These are phyloP conservation scores for Hyperoplus lanceolatus DNA, from an alignment of 2,797 vertebrate genomes.

Conservation along the genomic window DNA sequence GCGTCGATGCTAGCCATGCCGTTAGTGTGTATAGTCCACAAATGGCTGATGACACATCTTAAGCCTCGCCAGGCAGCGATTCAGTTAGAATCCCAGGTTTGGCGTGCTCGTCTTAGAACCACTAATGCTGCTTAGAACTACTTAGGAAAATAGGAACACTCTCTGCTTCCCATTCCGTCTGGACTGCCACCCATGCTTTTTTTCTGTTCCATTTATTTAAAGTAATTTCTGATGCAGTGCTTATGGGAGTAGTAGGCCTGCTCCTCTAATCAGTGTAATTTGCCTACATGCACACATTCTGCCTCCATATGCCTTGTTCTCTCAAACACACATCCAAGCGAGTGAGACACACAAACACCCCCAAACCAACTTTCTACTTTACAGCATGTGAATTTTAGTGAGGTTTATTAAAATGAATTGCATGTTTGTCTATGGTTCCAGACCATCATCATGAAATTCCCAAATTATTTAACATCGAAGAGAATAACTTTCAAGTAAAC, in stretches of 20 bases:
- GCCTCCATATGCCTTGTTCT: slow-evolving; percentile 12
- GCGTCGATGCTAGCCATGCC: slow-evolving; percentile 30
- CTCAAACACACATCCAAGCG: slow-evolving; percentile 12
- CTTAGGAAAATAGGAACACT: slow-evolving; percentile 80
- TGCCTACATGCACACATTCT: slow-evolving; percentile 49
- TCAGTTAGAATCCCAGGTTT: slow-evolving; percentile 78
- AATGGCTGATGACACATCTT: slow-evolving; percentile 67
- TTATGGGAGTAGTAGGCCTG: slow-evolving; percentile 67
- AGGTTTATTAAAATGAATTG: slow-evolving; percentile 47
- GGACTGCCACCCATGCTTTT: slow-evolving; percentile 65
- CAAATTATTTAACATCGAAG: slow-evolving; percentile 62
- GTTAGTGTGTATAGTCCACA: slow-evolving; percentile 50
- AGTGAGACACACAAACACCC: slow-evolving; percentile 16
- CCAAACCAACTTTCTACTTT: slow-evolving; percentile 13
- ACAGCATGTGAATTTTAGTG: slow-evolving; percentile 47
- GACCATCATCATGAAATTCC: slow-evolving; percentile 50
- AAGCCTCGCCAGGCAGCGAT: slow-evolving; percentile 73
- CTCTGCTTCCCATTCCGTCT: slow-evolving; percentile 61
- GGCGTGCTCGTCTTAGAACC: slow-evolving; percentile 80
- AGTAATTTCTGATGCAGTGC: slow-evolving; percentile 63
- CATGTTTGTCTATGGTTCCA: slow-evolving; percentile 13
- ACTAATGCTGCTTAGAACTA: slow-evolving; percentile 83
- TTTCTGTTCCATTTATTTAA: slow-evolving; percentile 40
- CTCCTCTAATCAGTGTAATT: slow-evolving; percentile 66
- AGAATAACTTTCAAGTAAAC: slow-evolving; percentile 44